phyloP scores from a whole-genome alignment of 2,113 vertebrate species.

The Sphaerodactylus townsendi region DNA sequence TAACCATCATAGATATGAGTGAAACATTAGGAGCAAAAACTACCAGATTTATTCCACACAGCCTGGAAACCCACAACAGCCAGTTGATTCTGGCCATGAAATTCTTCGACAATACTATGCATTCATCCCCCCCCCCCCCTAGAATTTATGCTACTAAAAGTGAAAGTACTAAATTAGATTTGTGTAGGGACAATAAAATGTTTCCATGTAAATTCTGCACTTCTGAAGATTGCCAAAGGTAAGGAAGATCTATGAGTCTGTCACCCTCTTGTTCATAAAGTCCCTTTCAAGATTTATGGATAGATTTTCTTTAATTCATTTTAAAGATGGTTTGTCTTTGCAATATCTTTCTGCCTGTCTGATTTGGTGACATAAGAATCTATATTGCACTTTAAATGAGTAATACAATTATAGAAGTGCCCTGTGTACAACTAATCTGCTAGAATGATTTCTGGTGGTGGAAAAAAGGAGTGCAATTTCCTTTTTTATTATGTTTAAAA shows the following conservation, averaged over 20 bases:
- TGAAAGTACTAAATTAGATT: neutral
- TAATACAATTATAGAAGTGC: neutral
- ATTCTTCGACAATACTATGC: no score
- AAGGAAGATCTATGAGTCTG: neutral
- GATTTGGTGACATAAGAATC: neutral
- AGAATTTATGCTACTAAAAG: neutral
- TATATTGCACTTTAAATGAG: neutral
- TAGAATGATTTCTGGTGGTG: neutral
- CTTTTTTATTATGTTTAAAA: neutral
- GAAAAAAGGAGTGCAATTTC: neutral
- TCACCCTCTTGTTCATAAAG: neutral
- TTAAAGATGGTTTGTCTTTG: neutral
- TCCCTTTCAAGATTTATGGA: neutral
- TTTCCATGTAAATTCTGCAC: neutral
- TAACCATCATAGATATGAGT: no score
- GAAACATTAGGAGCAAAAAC: no score
- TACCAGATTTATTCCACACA: no score
- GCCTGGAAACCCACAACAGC: no score
- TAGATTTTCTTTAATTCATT: neutral
- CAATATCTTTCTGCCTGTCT: neutral
- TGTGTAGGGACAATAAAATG: neutral
- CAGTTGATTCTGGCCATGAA: no score
- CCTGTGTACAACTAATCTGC: neutral
- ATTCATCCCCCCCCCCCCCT: neutral
- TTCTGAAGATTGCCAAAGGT: accelerated